These are phyloP conservation scores for Martes martes DNA, from an alignment of 2,113 vertebrate species.

Conservation along the genomic window DNA sequence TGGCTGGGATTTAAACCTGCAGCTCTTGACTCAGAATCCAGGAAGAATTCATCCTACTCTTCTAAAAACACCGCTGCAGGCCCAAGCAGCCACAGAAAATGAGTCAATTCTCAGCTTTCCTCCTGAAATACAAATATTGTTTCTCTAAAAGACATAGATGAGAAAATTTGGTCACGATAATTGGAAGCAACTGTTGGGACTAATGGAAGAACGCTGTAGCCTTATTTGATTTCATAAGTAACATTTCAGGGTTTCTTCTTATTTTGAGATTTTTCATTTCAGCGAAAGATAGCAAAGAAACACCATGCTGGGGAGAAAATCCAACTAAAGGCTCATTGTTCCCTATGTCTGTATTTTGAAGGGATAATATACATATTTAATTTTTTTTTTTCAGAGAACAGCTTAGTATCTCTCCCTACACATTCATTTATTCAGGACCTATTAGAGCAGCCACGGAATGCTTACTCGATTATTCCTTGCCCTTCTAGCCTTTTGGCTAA, in stretches of 20 bases:
- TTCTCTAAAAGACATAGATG: conserved; percentile 38
- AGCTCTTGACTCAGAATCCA: not conserved
- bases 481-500: conserved; percentile 36
- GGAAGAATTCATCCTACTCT: not conserved
- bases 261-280: conserved; percentile 38
- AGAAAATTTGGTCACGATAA: conserved; percentile 32
- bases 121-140: conserved; percentile 38
- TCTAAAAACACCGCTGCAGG: not conserved
- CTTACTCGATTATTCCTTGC: conserved; percentile 18
- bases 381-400: not conserved
- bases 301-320: not conserved
- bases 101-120: not conserved
- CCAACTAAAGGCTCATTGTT: not conserved
- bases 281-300: conserved; percentile 16
- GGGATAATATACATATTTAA: conserved; percentile 16
- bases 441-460: not conserved
- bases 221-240: conserved; percentile 52
- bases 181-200: not conserved
- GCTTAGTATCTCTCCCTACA: not conserved
- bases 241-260: not conserved
- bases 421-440: not conserved
- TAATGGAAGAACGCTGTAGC: not conserved
- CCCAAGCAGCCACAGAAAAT: not conserved
- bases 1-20: not conserved
- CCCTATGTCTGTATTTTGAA: not conserved